A percentile compares a stretch with the other conserved stretches of the same genome.
These are phyloP conservation scores for Phoebastria nigripes DNA, from an alignment of 2,797 vertebrate species.

Conservation along the genomic window DNA sequence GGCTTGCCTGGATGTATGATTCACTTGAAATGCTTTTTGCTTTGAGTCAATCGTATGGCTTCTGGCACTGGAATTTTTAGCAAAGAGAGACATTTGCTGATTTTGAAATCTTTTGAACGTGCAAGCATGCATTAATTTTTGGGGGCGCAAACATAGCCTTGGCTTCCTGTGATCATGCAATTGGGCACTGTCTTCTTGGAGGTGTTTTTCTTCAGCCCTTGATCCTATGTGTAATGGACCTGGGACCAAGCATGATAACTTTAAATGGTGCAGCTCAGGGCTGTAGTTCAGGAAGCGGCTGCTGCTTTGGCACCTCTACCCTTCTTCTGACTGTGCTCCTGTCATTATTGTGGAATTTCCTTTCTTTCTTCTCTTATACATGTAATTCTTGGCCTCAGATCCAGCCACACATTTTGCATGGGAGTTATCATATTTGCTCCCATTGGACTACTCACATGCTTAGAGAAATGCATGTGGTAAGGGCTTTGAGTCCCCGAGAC, in stretches of 20 bases:
- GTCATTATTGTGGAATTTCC: constrained; percentile 18
- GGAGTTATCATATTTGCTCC: neutral
- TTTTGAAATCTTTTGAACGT: neutral
- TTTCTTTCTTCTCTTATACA: neutral
- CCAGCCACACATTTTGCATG: neutral
- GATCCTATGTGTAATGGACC: neutral
- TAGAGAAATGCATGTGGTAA: neutral
- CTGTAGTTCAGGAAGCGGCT: neutral
- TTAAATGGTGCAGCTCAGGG: neutral
- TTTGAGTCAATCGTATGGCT: neutral
- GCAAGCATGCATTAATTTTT: neutral
- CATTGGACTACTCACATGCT: neutral
- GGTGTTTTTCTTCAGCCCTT: neutral
- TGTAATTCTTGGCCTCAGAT: neutral
- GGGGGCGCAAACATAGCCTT: neutral
- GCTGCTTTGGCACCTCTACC: neutral
- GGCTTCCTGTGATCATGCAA: neutral
- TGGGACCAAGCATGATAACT: neutral
- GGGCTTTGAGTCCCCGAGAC: neutral
- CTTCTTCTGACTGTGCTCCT: neutral
- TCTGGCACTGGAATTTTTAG: constrained; percentile 16
- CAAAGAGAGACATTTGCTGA: neutral
- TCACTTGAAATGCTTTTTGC: constrained; percentile 35
- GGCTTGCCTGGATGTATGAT: constrained; percentile 7
- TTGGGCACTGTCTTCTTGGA: neutral